phyloP scores from a whole-genome alignment of 92 coral and sea anemone species.

The Porites cylindrica region DNA sequence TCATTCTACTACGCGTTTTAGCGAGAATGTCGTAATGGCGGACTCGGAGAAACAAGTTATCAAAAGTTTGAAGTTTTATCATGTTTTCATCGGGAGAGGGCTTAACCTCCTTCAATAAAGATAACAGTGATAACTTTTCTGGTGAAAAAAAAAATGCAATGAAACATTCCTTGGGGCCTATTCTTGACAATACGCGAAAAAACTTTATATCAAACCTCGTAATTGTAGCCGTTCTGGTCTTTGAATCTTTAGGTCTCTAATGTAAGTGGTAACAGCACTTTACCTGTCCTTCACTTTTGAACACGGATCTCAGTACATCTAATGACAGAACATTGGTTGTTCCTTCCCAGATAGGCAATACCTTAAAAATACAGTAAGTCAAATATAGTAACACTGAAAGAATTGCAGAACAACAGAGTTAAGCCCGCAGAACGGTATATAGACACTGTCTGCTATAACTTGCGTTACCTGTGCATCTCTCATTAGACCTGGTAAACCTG shows the following conservation, averaged over 20 bases:
- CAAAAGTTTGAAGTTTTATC: too few species aligned
- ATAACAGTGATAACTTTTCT: too few species aligned
- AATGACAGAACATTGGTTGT: constrained; percentile 91
- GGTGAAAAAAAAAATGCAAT: too few species aligned
- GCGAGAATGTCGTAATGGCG: too few species aligned
- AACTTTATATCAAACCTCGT: too few species aligned
- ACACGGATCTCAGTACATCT: constrained; percentile 83
- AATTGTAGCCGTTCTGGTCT: too few species aligned
- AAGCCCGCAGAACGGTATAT: neutral
- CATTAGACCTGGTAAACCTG: constrained; percentile 89
- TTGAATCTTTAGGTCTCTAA: neutral
- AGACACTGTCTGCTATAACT: neutral
- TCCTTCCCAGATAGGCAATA: constrained; percentile 79
- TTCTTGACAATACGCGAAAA: too few species aligned
- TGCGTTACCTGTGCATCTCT: constrained; percentile 93
- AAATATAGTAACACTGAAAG: neutral
- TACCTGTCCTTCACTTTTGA: constrained; percentile 68
- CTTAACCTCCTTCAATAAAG: too few species aligned
- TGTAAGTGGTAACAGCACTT: neutral
- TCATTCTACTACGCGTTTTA: too few species aligned
- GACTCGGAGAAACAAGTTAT: too few species aligned
- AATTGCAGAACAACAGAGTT: neutral
- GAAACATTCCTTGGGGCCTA: too few species aligned
- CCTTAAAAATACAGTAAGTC: neutral
- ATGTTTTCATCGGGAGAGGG: too few species aligned